These are phyloP conservation scores for Diadegma fenestrale DNA, from an alignment of 2,888 invertebrate genomes.

Conservation along the genomic window DNA sequence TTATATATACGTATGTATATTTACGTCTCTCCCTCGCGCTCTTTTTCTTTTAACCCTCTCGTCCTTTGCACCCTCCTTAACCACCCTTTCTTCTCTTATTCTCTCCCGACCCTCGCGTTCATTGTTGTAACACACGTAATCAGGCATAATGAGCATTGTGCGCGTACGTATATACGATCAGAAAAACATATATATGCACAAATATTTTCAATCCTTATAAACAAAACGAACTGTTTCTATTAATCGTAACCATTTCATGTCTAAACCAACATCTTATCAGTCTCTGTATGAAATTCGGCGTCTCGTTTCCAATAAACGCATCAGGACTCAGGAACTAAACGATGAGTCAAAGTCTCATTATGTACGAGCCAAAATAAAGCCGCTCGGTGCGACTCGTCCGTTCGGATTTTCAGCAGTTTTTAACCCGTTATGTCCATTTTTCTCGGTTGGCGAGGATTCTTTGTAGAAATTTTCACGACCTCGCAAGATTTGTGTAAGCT, in stretches of 20 bases:
- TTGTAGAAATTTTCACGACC: too few species aligned
- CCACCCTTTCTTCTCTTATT: conserved; percentile 51
- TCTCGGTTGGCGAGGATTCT: too few species aligned
- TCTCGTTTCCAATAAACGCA: background rate
- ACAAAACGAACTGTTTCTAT: background rate
- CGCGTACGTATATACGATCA: background rate
- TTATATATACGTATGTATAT: conserved; percentile 35
- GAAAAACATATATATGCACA: background rate
- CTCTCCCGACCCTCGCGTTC: conserved; percentile 44
- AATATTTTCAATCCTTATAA: background rate
- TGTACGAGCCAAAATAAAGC: too few species aligned
- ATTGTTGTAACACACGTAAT: conserved; percentile 60
- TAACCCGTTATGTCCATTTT: too few species aligned
- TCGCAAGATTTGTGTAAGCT: too few species aligned
- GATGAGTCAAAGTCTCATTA: too few species aligned
- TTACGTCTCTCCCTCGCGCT: conserved; percentile 44
- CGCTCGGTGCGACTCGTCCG: too few species aligned
- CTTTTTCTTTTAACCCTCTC: conserved; percentile 61
- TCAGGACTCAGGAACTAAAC: too few species aligned
- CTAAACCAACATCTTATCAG: background rate
- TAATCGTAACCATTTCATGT: background rate
- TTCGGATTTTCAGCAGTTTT: too few species aligned
- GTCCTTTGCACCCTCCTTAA: conserved; percentile 45
- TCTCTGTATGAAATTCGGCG: background rate
- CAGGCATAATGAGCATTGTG: conserved; percentile 61